These are phyloP conservation scores for Eristalinus sepulchralis DNA, from an alignment of 2,888 invertebrate genomes.

Conservation along the genomic window DNA sequence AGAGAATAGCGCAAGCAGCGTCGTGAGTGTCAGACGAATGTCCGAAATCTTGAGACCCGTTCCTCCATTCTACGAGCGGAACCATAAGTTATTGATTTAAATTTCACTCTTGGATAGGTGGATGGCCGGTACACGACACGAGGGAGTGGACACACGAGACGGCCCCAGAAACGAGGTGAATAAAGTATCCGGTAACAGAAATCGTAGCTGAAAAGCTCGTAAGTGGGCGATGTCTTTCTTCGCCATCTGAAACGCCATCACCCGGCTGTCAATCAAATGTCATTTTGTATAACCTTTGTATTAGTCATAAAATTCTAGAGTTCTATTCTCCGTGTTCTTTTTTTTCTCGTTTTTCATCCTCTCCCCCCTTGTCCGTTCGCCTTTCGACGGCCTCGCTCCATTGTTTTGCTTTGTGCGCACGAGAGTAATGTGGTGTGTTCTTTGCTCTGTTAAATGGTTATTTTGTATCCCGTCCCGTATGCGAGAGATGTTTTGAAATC, in stretches of 20 bases:
- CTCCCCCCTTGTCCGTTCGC: neutral
- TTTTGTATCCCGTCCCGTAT: neutral
- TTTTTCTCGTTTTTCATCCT: neutral
- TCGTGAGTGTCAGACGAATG: neutral
- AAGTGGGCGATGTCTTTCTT: conserved; percentile 31
- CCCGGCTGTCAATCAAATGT: conserved; percentile 31
- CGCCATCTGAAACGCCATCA: conserved; percentile 4
- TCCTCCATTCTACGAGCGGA: neutral
- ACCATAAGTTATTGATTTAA: conserved; percentile 23
- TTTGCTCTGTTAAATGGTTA: neutral
- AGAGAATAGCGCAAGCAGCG: neutral
- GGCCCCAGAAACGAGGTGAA: neutral
- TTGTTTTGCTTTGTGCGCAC: neutral
- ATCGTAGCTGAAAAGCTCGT: conserved; percentile 15
- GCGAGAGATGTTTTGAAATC: conserved; percentile 4
- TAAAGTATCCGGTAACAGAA: conserved; percentile 1
- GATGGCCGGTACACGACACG: neutral
- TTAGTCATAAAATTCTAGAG: conserved; percentile 13
- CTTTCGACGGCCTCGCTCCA: neutral
- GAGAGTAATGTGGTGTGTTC: neutral
- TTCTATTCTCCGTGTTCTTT: conserved; percentile 10
- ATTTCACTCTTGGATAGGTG: neutral
- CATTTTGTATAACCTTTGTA: conserved; percentile 27
- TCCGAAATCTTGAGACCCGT: neutral
- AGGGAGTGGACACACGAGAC: neutral